phyloP scores from a whole-genome alignment of 1,140 invertebrate genomes.

The Pseudomyrmex concolor region DNA sequence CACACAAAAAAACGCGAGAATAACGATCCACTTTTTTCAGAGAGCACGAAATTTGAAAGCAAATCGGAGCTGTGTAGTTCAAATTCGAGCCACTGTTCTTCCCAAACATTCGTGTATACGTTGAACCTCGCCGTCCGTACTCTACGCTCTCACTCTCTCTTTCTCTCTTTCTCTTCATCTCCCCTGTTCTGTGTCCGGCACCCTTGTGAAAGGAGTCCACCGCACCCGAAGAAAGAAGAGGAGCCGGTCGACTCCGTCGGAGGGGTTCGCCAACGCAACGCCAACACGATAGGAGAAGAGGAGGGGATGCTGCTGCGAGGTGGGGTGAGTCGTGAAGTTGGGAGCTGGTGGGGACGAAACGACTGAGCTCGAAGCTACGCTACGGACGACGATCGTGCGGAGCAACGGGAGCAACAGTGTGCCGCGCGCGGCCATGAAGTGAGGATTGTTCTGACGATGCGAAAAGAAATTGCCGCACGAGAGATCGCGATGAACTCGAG shows the following conservation, averaged over 20 bases:
- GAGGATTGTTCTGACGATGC: conserved; percentile 50
- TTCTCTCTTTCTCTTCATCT: conserved; percentile 13
- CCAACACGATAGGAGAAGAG: not conserved
- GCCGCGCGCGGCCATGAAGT: conserved; percentile 77
- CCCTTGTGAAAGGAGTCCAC: conserved; percentile 65
- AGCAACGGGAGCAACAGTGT: conserved; percentile 84
- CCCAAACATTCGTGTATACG: not conserved
- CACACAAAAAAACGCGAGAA: not conserved
- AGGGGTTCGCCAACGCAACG: conserved; percentile 12
- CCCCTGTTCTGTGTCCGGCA: conserved; percentile 50
- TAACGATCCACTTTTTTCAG: not conserved
- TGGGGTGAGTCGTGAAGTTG: conserved; percentile 43
- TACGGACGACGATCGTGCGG: conserved; percentile 67
- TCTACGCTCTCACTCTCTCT: not conserved
- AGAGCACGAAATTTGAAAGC: not conserved
- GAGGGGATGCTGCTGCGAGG: not conserved
- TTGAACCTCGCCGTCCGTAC: conserved; percentile 6
- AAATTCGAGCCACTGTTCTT: conserved; percentile 25
- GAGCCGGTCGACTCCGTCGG: conserved; percentile 15
- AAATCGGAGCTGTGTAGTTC: conserved; percentile 12
- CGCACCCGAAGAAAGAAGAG: conserved; percentile 61
- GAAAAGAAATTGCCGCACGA: not conserved
- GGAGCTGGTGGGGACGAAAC: conserved; percentile 24
- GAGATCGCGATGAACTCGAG: not conserved
- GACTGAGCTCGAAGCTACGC: conserved; percentile 60